Evolutionary conservation across 2,113 vertebrate genomes (phyloP), one percentile per base, ranked within the genome.

Genomic region (Macaca fascicularis): DNA sequence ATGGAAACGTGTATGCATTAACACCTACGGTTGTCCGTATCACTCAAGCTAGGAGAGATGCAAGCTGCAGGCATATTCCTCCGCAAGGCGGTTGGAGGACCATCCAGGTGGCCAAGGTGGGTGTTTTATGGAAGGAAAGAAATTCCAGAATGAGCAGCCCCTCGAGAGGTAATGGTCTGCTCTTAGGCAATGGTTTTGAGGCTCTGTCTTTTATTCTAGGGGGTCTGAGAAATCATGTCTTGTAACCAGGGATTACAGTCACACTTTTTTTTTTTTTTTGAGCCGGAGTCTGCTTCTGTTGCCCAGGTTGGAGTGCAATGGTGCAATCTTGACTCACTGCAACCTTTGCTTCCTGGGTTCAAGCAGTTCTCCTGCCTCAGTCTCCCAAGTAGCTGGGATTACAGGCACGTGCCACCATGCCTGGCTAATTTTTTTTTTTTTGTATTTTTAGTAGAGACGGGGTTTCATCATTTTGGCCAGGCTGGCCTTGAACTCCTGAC

Each of bases 31-130:
- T 79, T 80, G 72, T 97, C 97, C 82, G 85, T 94, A 94, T 93
- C 94, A 76, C 84, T 87, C 95, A 84, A 94, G 85, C 19, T 76
- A 94, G 90, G 80, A 89, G 96, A 98, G 95, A 45, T 78, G 25
- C 32, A 48, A 75, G 80, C 12, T 23, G 25, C 57, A 82, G 50
- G 35, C 27, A 61, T 2, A 52, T 19, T 32, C 20, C 27, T 52
- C 32, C 35, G 9, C 0, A 5, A 9, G 40, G n/a, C 7, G 9
- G 35, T n/a, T 76, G 35, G 40, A n/a, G 40, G 22, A 90, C 16
- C 50, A 48, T 40, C 32, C 43, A 6, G 14, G 9, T 25, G 8
- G 70, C 3, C n/a, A 8, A 23, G 13, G 12, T 12, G 4, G 32
- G 2, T 67, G 17, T 1, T 19, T 61, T 22, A 30, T 0, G 22